Conservation (phyloP, 2,888 invertebrate species). For the Stratiomys singularior region DNA sequence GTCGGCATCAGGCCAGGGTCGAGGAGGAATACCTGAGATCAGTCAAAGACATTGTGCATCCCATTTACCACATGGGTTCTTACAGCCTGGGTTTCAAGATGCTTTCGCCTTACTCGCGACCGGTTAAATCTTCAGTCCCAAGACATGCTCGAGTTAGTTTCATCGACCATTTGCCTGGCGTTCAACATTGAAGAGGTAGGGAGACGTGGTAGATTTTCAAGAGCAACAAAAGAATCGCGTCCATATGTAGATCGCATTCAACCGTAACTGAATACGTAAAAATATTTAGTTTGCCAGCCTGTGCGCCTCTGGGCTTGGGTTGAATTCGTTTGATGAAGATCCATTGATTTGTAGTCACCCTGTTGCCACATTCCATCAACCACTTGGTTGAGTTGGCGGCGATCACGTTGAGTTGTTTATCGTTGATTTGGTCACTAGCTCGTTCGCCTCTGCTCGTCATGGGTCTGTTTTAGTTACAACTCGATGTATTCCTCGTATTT, state of each 20-base stretch:
- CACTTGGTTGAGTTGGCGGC: conserved; percentile 28
- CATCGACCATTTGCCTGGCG: not conserved
- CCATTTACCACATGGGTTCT: conserved; percentile 17
- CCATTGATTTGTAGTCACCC: conserved; percentile 13
- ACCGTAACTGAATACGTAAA: conserved; percentile 32
- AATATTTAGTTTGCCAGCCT: conserved; percentile 25
- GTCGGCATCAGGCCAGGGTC: not conserved
- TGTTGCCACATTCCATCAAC: conserved; percentile 40
- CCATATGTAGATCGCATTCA: conserved; percentile 19
- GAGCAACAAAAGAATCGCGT: conserved; percentile 25
- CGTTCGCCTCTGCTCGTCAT: not conserved
- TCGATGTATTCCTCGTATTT: conserved; percentile 6
- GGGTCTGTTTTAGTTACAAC: not conserved
- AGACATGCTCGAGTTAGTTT: conserved; percentile 20
- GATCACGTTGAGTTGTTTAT: conserved; percentile 18
- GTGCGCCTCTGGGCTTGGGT: not conserved
- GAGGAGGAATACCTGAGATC: conserved; percentile 33
- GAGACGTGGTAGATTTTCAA: conserved; percentile 17
- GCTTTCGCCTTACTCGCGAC: not conserved
- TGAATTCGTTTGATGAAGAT: not conserved
- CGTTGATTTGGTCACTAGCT: not conserved
- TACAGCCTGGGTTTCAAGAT: not conserved
- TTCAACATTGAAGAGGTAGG: not conserved
- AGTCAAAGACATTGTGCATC: conserved; percentile 21
- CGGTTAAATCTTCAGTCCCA: not conserved